phyloP scores from a whole-genome alignment of 1,140 invertebrate species.

The Aphaenogaster rudis region DNA sequence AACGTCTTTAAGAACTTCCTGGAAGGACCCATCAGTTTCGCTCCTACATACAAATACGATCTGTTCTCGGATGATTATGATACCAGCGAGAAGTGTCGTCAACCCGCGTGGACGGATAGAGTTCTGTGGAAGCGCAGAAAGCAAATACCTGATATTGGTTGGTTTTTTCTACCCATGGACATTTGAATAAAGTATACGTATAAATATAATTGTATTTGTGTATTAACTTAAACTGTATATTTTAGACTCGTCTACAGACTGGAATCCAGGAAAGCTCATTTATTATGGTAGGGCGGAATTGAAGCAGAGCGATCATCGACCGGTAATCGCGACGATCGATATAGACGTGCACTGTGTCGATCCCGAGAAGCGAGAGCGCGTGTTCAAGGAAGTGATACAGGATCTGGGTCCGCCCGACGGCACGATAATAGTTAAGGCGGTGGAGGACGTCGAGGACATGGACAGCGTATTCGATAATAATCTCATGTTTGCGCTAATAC shows the following conservation, averaged over 20 bases:
- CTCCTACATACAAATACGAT: constrained; percentile 99
- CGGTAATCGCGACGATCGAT: constrained; percentile 96
- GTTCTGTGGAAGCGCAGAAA: constrained; percentile 95
- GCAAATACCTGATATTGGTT: constrained; percentile 90
- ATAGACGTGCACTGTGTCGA: constrained; percentile 94
- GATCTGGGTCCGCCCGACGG: constrained; percentile 97
- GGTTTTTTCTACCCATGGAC: constrained; percentile 9
- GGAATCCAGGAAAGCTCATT: constrained; percentile 93
- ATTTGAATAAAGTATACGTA: constrained; percentile 28
- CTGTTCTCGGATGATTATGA: constrained; percentile 99
- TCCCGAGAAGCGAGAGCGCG: constrained; percentile 90
- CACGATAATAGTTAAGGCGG: constrained; percentile 93
- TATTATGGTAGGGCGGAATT: constrained; percentile 97
- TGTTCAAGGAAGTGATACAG: constrained; percentile 95
- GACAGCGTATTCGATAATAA: constrained; percentile 89
- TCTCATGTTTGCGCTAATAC: constrained; percentile 91
- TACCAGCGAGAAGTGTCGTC: constrained; percentile 98
- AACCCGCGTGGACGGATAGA: constrained; percentile 99
- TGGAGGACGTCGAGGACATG: constrained; percentile 83
- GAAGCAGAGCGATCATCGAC: constrained; percentile 99
- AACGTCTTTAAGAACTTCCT: constrained; percentile 98
- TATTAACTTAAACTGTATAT: constrained; percentile 39
- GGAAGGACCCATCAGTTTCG: constrained; percentile 97
- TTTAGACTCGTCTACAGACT: constrained; percentile 87
- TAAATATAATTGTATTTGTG: constrained; percentile 21